These are phyloP conservation scores for Caenorhabditis wallacei DNA, from an alignment of 2,888 invertebrate genomes.

Conservation along the genomic window DNA sequence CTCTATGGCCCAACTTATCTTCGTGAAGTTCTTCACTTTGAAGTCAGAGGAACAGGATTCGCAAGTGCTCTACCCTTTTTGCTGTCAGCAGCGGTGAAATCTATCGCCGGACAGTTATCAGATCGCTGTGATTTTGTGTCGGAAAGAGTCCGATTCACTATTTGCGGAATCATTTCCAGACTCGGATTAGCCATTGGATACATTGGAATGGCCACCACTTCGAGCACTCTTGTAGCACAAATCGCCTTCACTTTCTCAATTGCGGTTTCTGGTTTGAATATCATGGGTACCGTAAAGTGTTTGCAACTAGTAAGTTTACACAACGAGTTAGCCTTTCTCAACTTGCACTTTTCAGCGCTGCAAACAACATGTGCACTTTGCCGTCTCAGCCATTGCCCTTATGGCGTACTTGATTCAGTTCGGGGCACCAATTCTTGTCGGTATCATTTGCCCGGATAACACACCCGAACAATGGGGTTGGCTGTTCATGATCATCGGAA, in stretches of 20 bases:
- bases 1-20: constrained; percentile 65
- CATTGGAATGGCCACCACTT: constrained; percentile 66
- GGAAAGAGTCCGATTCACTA: constrained; percentile 65
- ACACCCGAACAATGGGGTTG: constrained; percentile 63
- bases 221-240: constrained; percentile 64
- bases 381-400: constrained; percentile 64
- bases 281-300: constrained; percentile 72
- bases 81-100: constrained; percentile 66
- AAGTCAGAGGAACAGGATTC: constrained; percentile 70
- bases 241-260: constrained; percentile 71
- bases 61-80: constrained; percentile 73
- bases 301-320: constrained; percentile 66
- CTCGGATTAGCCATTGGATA: constrained; percentile 71
- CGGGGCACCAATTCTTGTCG: constrained; percentile 67
- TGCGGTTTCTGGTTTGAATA: constrained; percentile 70
- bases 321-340: too few species aligned
- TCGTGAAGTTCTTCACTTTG: constrained; percentile 62
- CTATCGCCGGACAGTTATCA: constrained; percentile 71
- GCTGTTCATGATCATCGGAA: constrained; percentile 49
- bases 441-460: constrained; percentile 67
- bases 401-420: constrained; percentile 66
- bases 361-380: constrained; percentile 67
- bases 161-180: constrained; percentile 69
- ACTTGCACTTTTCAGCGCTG: constrained; percentile 48
- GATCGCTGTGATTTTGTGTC: constrained; percentile 67